Percentiles rank a stretch among this genome's conserved stretches.
Conservation (phyloP, 2,113 vertebrate genomes). For the Eretmochelys imbricata region DNA sequence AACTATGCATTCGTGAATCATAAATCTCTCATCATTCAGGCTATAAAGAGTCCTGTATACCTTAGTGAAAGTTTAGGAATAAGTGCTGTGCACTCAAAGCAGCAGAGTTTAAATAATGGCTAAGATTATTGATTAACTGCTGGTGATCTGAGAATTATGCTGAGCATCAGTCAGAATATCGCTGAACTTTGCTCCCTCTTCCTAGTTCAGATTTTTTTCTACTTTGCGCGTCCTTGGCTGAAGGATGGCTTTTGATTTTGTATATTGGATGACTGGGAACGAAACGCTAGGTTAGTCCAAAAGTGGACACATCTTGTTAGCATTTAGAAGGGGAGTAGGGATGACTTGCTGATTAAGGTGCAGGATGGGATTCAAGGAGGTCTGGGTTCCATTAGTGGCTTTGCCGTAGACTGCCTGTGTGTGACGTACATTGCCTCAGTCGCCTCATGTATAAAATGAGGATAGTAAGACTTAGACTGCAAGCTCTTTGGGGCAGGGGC, state of each 20-base stretch:
- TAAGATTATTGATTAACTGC: constrained; percentile 73
- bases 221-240: not conserved
- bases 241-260: constrained; percentile 28
- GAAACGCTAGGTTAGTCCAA: not conserved
- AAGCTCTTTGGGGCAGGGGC: not conserved
- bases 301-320: not conserved
- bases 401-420: not conserved
- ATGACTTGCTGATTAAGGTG: not conserved
- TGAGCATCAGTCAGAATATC: constrained; percentile 42
- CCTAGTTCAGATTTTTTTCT: not conserved
- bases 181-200: constrained; percentile 69
- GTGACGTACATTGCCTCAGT: not conserved
- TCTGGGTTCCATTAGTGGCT: constrained; percentile 36
- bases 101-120: constrained; percentile 55
- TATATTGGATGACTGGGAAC: not conserved
- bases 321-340: not conserved
- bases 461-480: not conserved
- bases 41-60: not conserved
- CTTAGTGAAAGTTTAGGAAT: not conserved
- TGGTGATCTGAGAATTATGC: constrained; percentile 45
- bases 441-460: not conserved
- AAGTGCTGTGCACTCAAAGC: not conserved
- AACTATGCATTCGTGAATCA: constrained; percentile 17
- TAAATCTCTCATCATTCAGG: not conserved
- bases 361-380: not conserved